These are phyloP conservation scores for Anodontia alba DNA, from an alignment of 2,888 invertebrate genomes.

Conservation along the genomic window DNA sequence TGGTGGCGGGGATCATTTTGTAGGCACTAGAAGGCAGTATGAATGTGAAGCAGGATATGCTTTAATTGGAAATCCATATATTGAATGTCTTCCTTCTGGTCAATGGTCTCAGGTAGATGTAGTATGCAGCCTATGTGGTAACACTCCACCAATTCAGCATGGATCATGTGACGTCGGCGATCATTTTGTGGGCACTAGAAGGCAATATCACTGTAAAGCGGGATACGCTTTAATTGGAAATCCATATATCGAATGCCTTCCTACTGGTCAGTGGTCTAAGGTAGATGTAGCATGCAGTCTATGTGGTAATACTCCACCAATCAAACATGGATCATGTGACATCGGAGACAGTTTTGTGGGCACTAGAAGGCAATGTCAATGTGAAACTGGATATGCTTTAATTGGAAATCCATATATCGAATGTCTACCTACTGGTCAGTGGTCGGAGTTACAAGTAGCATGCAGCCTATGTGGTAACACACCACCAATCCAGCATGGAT, in stretches of 20 bases:
- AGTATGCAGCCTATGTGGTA: slow-evolving; percentile 20
- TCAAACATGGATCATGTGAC: slow-evolving; percentile 10
- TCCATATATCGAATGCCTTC: slow-evolving; percentile 22
- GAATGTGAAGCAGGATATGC: slow-evolving; percentile 30
- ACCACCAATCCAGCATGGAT: background rate
- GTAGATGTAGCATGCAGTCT: slow-evolving; percentile 10
- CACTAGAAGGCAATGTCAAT: slow-evolving; percentile 25
- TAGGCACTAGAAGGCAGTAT: slow-evolving; percentile 14
- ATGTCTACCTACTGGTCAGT: slow-evolving; percentile 36
- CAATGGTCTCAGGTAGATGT: slow-evolving; percentile 26
- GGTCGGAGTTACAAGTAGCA: slow-evolving; percentile 28
- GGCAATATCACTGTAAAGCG: slow-evolving; percentile 21
- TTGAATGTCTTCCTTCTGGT: slow-evolving; percentile 21
- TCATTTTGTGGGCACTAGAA: slow-evolving; percentile 7
- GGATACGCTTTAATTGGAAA: slow-evolving; percentile 28
- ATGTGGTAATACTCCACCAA: slow-evolving; percentile 11
- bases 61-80: slow-evolving; percentile 21
- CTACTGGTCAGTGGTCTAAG: slow-evolving; percentile 11
- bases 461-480: background rate
- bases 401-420: slow-evolving; percentile 26
- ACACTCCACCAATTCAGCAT: slow-evolving; percentile 17
- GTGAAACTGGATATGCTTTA: slow-evolving; percentile 37
- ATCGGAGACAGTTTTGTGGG: slow-evolving; percentile 18
- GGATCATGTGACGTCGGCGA: slow-evolving; percentile 24
- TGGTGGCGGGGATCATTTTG: slow-evolving; percentile 16